Percentiles rank a stretch among this genome's conserved stretches.
Conservation (phyloP, 2,113 vertebrate genomes). For the Macrotis lagotis region DNA sequence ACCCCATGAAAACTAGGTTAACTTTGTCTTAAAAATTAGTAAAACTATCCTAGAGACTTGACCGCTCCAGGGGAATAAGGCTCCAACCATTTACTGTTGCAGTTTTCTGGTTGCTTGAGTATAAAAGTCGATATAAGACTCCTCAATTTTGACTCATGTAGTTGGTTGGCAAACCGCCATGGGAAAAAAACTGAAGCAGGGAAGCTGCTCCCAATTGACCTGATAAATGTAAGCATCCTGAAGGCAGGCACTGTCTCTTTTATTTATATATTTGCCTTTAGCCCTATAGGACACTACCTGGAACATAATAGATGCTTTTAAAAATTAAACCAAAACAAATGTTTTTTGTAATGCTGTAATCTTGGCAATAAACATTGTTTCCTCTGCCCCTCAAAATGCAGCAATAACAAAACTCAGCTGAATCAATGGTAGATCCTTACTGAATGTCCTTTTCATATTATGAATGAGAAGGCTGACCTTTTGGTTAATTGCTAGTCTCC, state of each 20-base stretch:
- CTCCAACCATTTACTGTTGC: neutral
- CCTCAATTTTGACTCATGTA: neutral
- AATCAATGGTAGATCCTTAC: neutral
- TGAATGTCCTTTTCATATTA: neutral
- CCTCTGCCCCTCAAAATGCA: no score
- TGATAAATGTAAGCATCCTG: neutral
- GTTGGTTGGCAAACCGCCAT: neutral
- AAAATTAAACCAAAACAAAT: neutral
- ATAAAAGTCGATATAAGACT: neutral
- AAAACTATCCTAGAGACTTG: neutral
- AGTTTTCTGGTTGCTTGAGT: neutral
- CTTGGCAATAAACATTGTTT: neutral
- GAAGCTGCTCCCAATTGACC: neutral
- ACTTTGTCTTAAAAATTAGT: neutral
- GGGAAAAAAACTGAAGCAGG: neutral
- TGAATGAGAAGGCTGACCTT: neutral
- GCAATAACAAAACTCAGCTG: neutral
- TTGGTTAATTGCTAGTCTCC: neutral
- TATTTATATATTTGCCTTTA: neutral
- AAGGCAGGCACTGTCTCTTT: neutral
- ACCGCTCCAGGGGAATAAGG: neutral
- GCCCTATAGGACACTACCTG: neutral
- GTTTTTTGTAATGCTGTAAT: neutral
- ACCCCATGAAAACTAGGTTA: neutral
- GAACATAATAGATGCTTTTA: neutral